Conservation (phyloP, 2,797 vertebrate genomes). For the Orientallactaga sibirica region DNA sequence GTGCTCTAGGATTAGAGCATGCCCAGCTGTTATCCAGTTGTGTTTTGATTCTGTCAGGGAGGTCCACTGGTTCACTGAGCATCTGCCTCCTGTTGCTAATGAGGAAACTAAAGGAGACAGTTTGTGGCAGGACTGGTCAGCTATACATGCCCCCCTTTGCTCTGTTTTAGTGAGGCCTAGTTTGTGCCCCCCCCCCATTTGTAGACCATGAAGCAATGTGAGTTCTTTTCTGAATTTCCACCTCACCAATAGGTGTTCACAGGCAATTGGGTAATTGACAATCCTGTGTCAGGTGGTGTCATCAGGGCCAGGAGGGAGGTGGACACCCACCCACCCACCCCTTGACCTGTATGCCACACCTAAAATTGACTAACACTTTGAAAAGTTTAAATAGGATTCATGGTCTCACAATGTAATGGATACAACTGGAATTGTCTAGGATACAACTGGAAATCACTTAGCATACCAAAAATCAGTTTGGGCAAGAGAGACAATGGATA, state of each 20-base stretch:
- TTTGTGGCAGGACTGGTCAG: background rate
- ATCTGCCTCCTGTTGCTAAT: background rate
- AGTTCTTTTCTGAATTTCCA: background rate
- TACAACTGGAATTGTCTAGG: background rate
- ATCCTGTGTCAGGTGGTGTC: background rate
- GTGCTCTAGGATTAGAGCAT: background rate
- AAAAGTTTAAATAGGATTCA: slow-evolving; percentile 14
- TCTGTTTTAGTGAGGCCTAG: background rate
- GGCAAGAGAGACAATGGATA: background rate
- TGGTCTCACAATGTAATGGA: background rate
- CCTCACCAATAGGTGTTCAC: background rate
- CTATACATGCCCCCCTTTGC: background rate
- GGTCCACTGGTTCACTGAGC: background rate
- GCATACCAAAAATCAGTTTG: background rate
- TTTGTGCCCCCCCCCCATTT: background rate
- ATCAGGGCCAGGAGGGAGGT: background rate
- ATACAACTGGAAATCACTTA: slow-evolving; percentile 21
- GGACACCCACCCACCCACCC: background rate
- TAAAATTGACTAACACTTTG: background rate
- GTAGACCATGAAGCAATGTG: background rate
- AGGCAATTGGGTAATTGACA: background rate
- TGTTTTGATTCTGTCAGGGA: background rate
- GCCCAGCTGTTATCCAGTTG: background rate
- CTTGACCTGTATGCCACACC: background rate
- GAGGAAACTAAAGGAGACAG: background rate